phyloP scores from a whole-genome alignment of 2,113 vertebrate species.

The Rostratula benghalensis region DNA sequence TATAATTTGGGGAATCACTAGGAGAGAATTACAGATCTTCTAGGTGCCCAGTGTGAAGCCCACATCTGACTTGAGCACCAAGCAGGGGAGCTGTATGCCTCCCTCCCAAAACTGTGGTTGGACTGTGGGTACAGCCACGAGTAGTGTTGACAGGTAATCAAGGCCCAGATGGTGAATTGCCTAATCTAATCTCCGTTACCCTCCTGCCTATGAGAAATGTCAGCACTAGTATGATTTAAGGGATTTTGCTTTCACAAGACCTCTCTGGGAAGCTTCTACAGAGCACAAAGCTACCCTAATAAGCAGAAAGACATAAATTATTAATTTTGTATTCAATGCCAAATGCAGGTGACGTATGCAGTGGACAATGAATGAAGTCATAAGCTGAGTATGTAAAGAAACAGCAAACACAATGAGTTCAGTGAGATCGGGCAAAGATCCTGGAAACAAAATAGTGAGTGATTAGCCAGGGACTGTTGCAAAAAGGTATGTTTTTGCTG shows the following conservation, averaged over 20 bases:
- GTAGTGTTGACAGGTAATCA: background rate
- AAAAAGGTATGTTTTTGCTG: background rate
- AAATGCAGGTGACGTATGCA: background rate
- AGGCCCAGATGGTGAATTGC: background rate
- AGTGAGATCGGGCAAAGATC: background rate
- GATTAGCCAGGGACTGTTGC: background rate
- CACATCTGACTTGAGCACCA: rapidly evolving
- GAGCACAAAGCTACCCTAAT: background rate
- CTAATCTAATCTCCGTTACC: background rate
- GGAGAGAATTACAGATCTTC: background rate
- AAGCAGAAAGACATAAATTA: background rate
- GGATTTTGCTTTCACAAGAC: background rate
- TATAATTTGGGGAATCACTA: background rate
- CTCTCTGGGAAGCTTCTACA: background rate
- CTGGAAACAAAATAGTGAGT: background rate
- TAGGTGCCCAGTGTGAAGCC: background rate
- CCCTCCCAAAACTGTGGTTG: background rate
- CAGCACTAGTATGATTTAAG: background rate
- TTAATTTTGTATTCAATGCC: background rate
- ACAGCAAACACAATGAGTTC: background rate
- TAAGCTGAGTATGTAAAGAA: background rate
- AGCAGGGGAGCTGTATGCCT: background rate
- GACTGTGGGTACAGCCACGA: background rate
- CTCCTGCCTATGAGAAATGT: background rate
- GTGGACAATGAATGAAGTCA: background rate